Evolutionary conservation across 2,888 invertebrate genomes (phyloP), one percentile per base, ranked within the genome.

Genomic region (Orchesellides sinensis): DNA sequence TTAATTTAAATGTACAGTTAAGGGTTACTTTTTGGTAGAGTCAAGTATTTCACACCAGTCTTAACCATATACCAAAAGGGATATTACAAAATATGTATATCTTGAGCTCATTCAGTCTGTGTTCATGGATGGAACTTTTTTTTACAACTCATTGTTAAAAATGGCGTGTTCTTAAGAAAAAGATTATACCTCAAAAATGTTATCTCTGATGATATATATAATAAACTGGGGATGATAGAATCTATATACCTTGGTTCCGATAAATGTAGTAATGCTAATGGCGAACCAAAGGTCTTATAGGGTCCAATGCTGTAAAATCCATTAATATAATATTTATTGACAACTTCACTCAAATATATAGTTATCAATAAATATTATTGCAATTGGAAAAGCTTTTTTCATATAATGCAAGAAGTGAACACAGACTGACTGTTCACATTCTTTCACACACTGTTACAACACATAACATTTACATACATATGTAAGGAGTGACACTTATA

Each of bases 101-200:
- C n/a, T 68, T 56, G 80, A 80, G 73, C 80, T 80, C 80, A 80
- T 73, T 80, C 80, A 80, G 80, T 80, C 80, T 80, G 80, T 80
- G 80, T 80, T 80, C 19, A 40, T 40, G 40, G 17, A n/a, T n/a
- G n/a, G n/a, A n/a, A n/a, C n/a, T n/a, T n/a, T n/a, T 19, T 10
- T 19, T 45, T 23, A 17, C 52, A 29, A n/a, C 17, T 27, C 6
- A 59, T n/a, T 52, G 6, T 14, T 40, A 40, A 32, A 17, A 23
- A 59, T 27, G 25, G 52, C 12, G 40, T 40, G 40, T 40, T 40
- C 40, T 40, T 40, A n/a, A 40, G 52, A 17, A 14, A 52, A 21
- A 17, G 10, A 59, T 40, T 40, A 2, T 40, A 40, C 40, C 40
- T 40, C 40, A 59, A 59, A 27, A 27, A 59, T 25, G 6, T 23